Evolutionary conservation across 2,113 vertebrate genomes (phyloP).

Genomic region (Uria lomvia): DNA sequence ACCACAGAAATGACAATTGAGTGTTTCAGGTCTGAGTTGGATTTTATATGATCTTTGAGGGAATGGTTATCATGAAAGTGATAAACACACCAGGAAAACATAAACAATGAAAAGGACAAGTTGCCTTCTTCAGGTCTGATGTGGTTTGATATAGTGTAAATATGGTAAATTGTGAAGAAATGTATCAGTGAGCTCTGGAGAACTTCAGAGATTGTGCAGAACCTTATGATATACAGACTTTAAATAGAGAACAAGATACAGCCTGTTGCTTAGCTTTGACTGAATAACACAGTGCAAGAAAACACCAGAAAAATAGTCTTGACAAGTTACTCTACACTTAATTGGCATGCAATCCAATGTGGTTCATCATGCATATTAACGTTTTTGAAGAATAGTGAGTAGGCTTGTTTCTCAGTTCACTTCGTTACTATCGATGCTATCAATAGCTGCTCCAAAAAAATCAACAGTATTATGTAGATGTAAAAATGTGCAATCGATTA

Average conservation of each 20-base stretch:
- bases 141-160: not conserved
- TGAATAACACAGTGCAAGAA: not conserved
- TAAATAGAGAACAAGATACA: conserved; percentile 9
- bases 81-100: not conserved
- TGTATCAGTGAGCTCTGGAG: not conserved
- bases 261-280: not conserved
- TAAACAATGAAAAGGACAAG: not conserved
- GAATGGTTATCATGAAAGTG: not conserved
- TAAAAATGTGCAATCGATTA: not conserved
- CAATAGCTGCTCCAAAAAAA: not conserved
- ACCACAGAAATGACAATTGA: not conserved
- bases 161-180: not conserved
- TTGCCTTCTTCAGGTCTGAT: not conserved
- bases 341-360: not conserved
- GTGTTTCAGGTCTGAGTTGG: not conserved
- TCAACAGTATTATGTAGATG: not conserved
- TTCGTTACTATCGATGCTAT: not conserved
- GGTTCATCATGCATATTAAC: not conserved
- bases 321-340: not conserved
- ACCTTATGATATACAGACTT: not conserved
- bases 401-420: not conserved
- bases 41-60: not conserved
- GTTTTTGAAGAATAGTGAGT: not conserved
- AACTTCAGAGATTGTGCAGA: not conserved
- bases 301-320: not conserved